phyloP scores from a whole-genome alignment of 2,888 invertebrate genomes.

The Microctonus brassicae region DNA sequence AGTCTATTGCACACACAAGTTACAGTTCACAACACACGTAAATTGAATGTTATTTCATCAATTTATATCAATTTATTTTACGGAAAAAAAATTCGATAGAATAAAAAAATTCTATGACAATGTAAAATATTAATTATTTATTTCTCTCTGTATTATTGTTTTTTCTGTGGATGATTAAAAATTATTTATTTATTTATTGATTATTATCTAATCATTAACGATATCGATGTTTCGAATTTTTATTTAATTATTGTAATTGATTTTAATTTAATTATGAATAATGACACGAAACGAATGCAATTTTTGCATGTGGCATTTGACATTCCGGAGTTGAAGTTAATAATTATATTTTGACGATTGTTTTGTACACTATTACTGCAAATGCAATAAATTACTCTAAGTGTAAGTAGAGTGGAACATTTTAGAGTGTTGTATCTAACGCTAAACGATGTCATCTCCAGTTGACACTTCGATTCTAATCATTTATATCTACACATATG shows the following conservation, averaged over 20 bases:
- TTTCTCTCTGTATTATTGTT: neutral
- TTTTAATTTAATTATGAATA: neutral
- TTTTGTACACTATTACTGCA: too few relatives aligned
- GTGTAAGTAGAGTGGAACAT: neutral
- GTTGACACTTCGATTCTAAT: neutral
- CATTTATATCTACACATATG: neutral
- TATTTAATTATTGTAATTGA: neutral
- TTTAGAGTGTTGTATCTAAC: neutral
- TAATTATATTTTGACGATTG: neutral
- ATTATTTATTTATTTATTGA: too few relatives aligned
- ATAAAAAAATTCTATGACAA: neutral
- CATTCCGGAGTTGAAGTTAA: neutral
- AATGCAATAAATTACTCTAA: neutral
- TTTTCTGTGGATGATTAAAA: too few relatives aligned
- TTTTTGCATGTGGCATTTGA: neutral
- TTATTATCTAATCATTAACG: too few relatives aligned
- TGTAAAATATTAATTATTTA: neutral
- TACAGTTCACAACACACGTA: neutral
- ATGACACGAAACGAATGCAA: neutral
- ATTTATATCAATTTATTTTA: neutral
- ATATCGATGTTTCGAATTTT: too few relatives aligned
- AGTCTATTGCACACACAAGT: constrained; percentile 2
- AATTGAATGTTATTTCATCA: neutral
- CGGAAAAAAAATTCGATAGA: neutral
- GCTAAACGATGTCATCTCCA: neutral